Conservation (phyloP, 2,113 vertebrate genomes). For the Aegotheles bennettii region DNA sequence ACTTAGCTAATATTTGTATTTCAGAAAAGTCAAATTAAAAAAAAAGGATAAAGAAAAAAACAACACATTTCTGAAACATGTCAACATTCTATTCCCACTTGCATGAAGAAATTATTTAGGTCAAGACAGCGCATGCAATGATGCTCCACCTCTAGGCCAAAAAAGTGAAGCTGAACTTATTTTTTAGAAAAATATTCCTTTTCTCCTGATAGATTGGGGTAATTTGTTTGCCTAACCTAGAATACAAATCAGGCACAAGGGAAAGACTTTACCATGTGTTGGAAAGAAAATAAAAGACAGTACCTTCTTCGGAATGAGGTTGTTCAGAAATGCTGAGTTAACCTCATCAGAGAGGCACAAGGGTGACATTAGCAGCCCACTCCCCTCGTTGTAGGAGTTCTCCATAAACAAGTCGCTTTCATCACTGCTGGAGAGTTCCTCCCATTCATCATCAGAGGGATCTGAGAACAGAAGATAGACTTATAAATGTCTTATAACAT, state of each 20-base stretch:
- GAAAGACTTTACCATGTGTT: neutral
- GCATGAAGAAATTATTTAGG: neutral
- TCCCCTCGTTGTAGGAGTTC: slow-evolving; percentile 68
- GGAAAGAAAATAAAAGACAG: neutral
- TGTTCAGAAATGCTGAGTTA: slow-evolving; percentile 82
- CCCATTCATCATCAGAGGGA: slow-evolving; percentile 93
- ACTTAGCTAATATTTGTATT: neutral
- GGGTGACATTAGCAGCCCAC: slow-evolving; percentile 82
- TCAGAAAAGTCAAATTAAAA: neutral
- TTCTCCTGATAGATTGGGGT: neutral
- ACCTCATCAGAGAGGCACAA: slow-evolving; percentile 93
- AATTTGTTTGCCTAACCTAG: neutral
- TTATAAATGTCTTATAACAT: too few relatives aligned
- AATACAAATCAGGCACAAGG: neutral
- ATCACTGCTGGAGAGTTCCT: slow-evolving; percentile 92
- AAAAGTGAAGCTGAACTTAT: neutral
- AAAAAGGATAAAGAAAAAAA: neutral
- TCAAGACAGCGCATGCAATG: neutral
- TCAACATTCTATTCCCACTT: neutral
- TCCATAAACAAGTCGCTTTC: slow-evolving; percentile 88
- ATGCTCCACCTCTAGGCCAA: neutral
- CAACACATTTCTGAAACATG: neutral
- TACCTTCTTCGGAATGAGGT: slow-evolving; percentile 90
- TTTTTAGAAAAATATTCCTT: neutral
- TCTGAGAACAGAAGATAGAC: slow-evolving; percentile 60